A percentile compares a stretch with the other conserved stretches of the same genome.
phyloP scores from a whole-genome alignment of 2,113 vertebrate genomes.

The Vanacampus margaritifer region DNA sequence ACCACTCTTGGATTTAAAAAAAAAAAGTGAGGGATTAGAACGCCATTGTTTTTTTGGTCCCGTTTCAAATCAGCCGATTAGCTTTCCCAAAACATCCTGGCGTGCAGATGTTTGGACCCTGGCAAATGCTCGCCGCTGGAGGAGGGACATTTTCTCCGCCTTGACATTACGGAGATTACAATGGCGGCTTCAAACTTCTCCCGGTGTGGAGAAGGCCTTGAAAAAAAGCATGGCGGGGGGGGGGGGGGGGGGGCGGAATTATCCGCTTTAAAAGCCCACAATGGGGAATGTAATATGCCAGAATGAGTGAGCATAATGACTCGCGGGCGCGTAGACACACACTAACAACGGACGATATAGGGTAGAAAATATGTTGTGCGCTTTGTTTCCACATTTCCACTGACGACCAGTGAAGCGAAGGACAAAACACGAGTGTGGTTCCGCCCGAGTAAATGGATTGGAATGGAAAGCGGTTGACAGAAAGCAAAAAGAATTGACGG shows the following conservation, averaged over 20 bases:
- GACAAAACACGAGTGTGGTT: neutral
- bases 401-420: neutral
- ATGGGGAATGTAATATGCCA: constrained; percentile 1
- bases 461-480: neutral
- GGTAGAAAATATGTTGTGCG: neutral
- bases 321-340: neutral
- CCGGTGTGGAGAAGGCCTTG: constrained; percentile 36
- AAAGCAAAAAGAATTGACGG: neutral
- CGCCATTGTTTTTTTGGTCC: constrained; percentile 61
- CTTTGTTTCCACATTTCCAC: neutral
- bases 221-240: constrained; percentile 30
- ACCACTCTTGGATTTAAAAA: constrained; percentile 38
- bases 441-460: neutral
- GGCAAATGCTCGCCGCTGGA: constrained; percentile 48
- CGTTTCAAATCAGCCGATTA: constrained; percentile 77
- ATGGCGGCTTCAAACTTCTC: constrained; percentile 55
- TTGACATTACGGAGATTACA: constrained; percentile 58
- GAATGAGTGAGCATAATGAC: constrained; percentile 6
- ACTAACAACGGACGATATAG: neutral
- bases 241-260: constrained; percentile 6
- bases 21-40: constrained; percentile 69
- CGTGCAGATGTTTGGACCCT: constrained; percentile 58
- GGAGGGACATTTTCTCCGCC: constrained; percentile 62
- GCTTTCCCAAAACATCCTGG: constrained; percentile 59
- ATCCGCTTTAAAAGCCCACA: constrained; percentile 24